Percentiles rank a stretch among this genome's conserved stretches.
These are phyloP conservation scores for Stenoptilia bipunctidactyla DNA, from an alignment of 2,888 invertebrate genomes.

Conservation along the genomic window DNA sequence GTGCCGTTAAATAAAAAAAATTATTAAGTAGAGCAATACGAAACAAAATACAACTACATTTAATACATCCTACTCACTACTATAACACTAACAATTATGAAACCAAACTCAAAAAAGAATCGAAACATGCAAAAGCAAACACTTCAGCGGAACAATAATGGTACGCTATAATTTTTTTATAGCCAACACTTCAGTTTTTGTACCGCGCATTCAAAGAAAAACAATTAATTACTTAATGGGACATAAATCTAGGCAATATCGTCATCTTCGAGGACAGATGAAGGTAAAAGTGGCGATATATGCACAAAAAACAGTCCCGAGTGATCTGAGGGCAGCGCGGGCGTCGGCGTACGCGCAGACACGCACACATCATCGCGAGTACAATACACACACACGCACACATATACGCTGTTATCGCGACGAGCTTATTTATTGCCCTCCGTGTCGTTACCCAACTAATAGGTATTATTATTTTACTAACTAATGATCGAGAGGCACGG, in stretches of 20 bases:
- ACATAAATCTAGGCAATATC: constrained; percentile 23
- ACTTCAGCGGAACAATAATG: not conserved
- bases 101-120: too few relatives aligned
- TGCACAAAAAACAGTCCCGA: constrained; percentile 17
- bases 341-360: constrained; percentile 6
- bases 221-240: constrained; percentile 37
- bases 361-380: constrained; percentile 17
- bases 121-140: not conserved
- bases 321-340: not conserved
- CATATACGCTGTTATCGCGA: constrained; percentile 10
- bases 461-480: not conserved
- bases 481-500: not conserved
- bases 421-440: constrained; percentile 1
- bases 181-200: not conserved
- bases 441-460: not conserved
- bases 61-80: too few relatives aligned
- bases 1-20: too few relatives aligned
- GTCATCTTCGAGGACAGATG: constrained; percentile 35
- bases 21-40: too few relatives aligned
- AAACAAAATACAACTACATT: too few relatives aligned
- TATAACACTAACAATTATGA: too few relatives aligned
- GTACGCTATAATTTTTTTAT: not conserved
- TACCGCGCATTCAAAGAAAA: constrained; percentile 26
- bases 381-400: constrained; percentile 7
- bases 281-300: constrained; percentile 32